phyloP scores from a whole-genome alignment of 2,888 invertebrate genomes.

The Tromatobia lineatoria region DNA sequence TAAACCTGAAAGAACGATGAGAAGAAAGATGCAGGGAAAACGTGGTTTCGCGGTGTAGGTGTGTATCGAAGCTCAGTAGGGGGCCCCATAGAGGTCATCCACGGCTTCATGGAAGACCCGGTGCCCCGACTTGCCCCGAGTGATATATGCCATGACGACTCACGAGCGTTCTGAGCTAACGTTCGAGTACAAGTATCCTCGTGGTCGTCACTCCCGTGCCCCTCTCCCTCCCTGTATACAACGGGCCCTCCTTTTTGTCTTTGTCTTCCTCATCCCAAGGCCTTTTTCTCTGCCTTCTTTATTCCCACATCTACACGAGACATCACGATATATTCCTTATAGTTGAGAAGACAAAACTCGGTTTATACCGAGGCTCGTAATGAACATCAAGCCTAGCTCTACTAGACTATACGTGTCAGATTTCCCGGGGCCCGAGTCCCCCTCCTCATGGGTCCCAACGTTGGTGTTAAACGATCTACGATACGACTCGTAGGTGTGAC shows the following conservation, averaged over 20 bases:
- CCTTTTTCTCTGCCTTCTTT: constrained; percentile 21
- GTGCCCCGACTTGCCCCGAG: constrained; percentile 24
- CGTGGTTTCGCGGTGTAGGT: constrained; percentile 45
- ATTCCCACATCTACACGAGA: constrained; percentile 35
- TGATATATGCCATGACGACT: constrained; percentile 59
- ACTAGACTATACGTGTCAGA: constrained; percentile 16
- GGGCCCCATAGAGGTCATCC: constrained; percentile 56
- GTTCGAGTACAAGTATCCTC: constrained; percentile 53
- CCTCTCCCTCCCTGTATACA: constrained; percentile 27
- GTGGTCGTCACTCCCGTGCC: constrained; percentile 49
- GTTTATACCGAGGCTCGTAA: constrained; percentile 55
- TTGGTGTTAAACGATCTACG: constrained; percentile 19
- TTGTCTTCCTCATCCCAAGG: constrained; percentile 38
- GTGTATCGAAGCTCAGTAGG: constrained; percentile 37
- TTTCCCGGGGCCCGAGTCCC: background rate
- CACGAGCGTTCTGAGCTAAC: constrained; percentile 59
- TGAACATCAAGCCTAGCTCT: constrained; percentile 56
- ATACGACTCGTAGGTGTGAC: constrained; percentile 49
- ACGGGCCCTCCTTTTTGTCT: constrained; percentile 28
- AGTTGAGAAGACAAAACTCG: constrained; percentile 51
- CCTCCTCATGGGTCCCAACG: background rate
- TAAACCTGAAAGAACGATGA: constrained; percentile 34
- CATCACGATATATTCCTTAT: constrained; percentile 41
- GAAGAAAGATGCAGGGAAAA: constrained; percentile 52
- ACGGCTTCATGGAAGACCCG: constrained; percentile 50